Evolutionary conservation across 1,140 invertebrate genomes (phyloP), one percentile per base, ranked within the genome.

Genomic region (Drosophila kepulauana): DNA sequence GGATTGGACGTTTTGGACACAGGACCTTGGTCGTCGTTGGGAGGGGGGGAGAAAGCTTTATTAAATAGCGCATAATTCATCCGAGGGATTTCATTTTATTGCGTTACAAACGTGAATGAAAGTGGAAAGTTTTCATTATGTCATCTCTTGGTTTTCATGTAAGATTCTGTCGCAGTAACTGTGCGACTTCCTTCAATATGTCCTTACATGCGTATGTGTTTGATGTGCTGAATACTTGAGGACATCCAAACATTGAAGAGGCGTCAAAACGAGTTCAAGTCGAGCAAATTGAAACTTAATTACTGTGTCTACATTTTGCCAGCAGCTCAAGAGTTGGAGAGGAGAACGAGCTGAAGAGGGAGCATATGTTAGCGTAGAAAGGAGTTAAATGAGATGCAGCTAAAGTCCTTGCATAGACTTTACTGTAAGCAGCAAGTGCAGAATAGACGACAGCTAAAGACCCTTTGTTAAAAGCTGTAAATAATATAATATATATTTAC

Each of bases 31-130:
- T 64, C 59, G 51, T 71, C 56, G 20, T 25, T 3, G 20, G 20
- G 20, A 25, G 20, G 20, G 20, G 16, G 20, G 20, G 54, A 45
- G 28, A 35, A 57, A 51, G 82, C 78, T 78, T 86, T 86, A 85
- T 85, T 86, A 85, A 85, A 85, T 85, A 75, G 66, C 76, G 82
- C 82, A 86, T 86, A 71, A 86, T 81, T 86, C 81, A 81, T 75
- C 63, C 54, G 75, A 6, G 63, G 64, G 62, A 82, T 82, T 82
- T 76, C 15, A 38, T 67, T 84, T 77, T 77, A 80, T 56, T 59
- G 65, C 33, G 28, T 5, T 46, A 25, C 38, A 54, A 67, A 61
- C 70, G 64, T 54, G 54, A 41, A 59, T 4, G 46, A 51, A 58
- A 52, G 13, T 59, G 63, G 25, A 54, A 63, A 71, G 61, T 63